Evolutionary conservation across 2,797 vertebrate genomes (phyloP), one percentile per base, ranked within the genome.

Genomic region (Scomberomorus guttatus): DNA sequence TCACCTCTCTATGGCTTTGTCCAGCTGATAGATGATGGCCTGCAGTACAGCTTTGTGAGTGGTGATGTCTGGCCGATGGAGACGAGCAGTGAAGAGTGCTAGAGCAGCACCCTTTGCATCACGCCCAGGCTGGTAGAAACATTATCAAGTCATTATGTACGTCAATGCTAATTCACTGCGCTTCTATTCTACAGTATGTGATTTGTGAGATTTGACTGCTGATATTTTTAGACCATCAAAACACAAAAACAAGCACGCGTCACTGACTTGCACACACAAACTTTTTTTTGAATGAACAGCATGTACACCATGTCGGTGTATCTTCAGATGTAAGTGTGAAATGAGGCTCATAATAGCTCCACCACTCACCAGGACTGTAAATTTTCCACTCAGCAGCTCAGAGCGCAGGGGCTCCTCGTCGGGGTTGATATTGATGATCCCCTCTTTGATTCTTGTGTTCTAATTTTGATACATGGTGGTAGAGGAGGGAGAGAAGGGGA

Each of bases 1-100:
- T 89, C 76, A 96, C 96, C 95, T 95, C 85, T 97, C 96, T 87
- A 97, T 96, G 93, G 96, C 96, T 95, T 96, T 96, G 89, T 97
- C 96, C 92, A 97, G 92, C 91, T 96, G 96, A 93, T 95, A 97
- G 83, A 97, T 96, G 86, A 97, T 96, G 83, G 96, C 96, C 90
- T 97, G 96, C 80, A 97, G 93, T 80, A 97, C 96, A 56, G 95
- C 95, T 91, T 95, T 97, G 85, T 96, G 96, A 73, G 96, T 95
- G 67, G 96, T 96, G 81, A 94, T 46, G 14, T 96, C 95, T 42
- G 96, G 93, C 56, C 94, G 93, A 89, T 96, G 95, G 42, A 96
- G 95, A 72, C 94, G 94, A 77, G 96, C 96, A 14, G 96, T 97
- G 89, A 97, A 97, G 65, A 97, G 94, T 3, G 96, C 96, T 7